phyloP scores from a whole-genome alignment of 2,888 invertebrate genomes.

The Apotomis turbidana region DNA sequence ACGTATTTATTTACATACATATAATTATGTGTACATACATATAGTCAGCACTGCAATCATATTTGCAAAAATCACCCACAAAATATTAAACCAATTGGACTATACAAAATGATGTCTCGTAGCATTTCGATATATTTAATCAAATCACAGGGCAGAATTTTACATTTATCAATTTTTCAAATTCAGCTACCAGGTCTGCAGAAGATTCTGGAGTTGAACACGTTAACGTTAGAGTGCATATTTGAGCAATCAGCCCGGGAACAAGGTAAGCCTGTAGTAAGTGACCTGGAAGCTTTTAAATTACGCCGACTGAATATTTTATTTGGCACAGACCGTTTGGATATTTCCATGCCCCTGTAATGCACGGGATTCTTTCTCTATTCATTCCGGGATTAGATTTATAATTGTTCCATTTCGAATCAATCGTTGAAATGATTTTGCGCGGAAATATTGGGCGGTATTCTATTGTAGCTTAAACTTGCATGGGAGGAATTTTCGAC shows the following conservation, averaged over 20 bases:
- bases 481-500: no score
- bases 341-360: slow-evolving; percentile 51
- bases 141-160: slow-evolving; percentile 34
- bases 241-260: slow-evolving; percentile 49
- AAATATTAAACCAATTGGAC: slow-evolving; percentile 18
- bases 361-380: slow-evolving; percentile 35
- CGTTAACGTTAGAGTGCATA: slow-evolving; percentile 54
- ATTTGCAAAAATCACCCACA: background rate
- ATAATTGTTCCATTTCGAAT: slow-evolving; percentile 34
- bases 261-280: slow-evolving; percentile 61
- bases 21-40: no score
- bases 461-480: background rate
- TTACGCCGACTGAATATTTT: slow-evolving; percentile 71
- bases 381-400: slow-evolving; percentile 36
- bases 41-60: background rate
- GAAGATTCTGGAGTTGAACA: slow-evolving; percentile 48
- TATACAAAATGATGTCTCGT: slow-evolving; percentile 26
- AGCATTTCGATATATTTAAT: slow-evolving; percentile 38
- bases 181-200: background rate
- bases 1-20: no score
- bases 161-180: slow-evolving; percentile 38
- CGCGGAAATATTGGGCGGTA: background rate
- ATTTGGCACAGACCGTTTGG: slow-evolving; percentile 54
- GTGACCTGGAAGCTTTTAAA: slow-evolving; percentile 72
- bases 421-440: slow-evolving; percentile 3